Evolutionary conservation across 2,797 vertebrate species (phyloP).

Genomic region (Siniperca obscura): DNA sequence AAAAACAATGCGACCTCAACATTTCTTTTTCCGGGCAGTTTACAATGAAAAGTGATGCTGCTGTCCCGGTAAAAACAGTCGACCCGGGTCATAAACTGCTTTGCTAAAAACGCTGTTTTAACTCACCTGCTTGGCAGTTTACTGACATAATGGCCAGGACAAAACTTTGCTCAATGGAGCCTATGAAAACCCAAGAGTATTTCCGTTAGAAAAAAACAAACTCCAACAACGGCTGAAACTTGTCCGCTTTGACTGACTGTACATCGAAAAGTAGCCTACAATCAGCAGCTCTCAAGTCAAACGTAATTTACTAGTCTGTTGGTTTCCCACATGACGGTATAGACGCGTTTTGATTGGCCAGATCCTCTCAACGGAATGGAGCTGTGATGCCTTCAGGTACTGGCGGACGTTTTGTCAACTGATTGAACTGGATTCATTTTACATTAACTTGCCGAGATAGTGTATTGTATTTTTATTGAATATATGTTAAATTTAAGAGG

Average conservation of each 20-base stretch:
- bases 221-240: conserved; percentile 27
- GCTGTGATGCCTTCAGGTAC: conserved; percentile 44
- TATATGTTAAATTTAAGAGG: accelerated
- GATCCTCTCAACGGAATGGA: background rate
- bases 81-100: conserved; percentile 61
- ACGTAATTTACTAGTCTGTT: conserved; percentile 70
- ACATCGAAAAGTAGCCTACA: conserved; percentile 53
- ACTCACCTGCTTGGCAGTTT: conserved; percentile 75
- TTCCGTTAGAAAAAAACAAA: conserved; percentile 14
- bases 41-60: conserved; percentile 54
- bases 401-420: background rate
- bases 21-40: conserved; percentile 12
- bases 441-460: accelerated
- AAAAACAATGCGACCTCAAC: background rate
- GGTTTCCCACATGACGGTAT: conserved; percentile 62
- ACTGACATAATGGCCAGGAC: conserved; percentile 62
- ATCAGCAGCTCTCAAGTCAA: conserved; percentile 64
- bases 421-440: background rate
- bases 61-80: conserved; percentile 16
- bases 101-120: conserved; percentile 53
- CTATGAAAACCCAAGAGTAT: background rate
- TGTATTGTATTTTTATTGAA: accelerated
- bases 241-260: conserved; percentile 55
- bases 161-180: conserved; percentile 9
- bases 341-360: conserved; percentile 58